phyloP scores from a whole-genome alignment of 2,797 vertebrate species.

The Chromobotia macracanthus region DNA sequence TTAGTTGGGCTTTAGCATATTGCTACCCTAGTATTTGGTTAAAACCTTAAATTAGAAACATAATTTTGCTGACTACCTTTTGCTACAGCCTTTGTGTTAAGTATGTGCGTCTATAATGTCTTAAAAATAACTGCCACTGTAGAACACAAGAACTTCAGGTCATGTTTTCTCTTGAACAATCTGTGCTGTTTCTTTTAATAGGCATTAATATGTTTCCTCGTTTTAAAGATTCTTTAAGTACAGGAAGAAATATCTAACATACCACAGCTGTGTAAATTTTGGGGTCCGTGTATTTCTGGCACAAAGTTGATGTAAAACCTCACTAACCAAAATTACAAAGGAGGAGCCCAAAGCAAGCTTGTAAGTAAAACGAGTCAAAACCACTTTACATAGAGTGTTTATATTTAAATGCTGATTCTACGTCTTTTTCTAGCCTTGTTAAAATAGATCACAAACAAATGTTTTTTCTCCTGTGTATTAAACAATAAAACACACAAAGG shows the following conservation, averaged over 20 bases:
- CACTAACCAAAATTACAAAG: slow-evolving; percentile 58
- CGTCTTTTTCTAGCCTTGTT: not conserved
- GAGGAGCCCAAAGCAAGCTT: slow-evolving; percentile 53
- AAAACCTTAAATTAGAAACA: not conserved
- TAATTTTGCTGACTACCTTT: not conserved
- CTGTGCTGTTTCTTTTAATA: slow-evolving; percentile 11
- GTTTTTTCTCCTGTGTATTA: not conserved
- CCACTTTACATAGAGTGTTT: slow-evolving; percentile 42
- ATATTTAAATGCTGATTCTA: slow-evolving; percentile 2
- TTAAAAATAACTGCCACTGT: not conserved
- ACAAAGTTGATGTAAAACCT: slow-evolving; percentile 2
- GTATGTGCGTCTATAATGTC: not conserved
- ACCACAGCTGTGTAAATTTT: slow-evolving; percentile 38
- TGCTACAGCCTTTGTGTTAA: not conserved
- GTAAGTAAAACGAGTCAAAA: slow-evolving; percentile 68
- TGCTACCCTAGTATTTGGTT: not conserved
- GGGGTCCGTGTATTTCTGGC: slow-evolving; percentile 28
- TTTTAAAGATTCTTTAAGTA: slow-evolving; percentile 11
- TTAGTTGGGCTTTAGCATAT: no score
- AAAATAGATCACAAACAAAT: no score
- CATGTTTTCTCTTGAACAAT: slow-evolving; percentile 8
- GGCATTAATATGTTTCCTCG: slow-evolving; percentile 28
- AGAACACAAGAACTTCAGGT: no score
- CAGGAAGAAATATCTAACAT: slow-evolving; percentile 31
- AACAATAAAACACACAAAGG: not conserved